Conservation (phyloP, 2,113 vertebrate species). For the Hippocampus barbouri region DNA sequence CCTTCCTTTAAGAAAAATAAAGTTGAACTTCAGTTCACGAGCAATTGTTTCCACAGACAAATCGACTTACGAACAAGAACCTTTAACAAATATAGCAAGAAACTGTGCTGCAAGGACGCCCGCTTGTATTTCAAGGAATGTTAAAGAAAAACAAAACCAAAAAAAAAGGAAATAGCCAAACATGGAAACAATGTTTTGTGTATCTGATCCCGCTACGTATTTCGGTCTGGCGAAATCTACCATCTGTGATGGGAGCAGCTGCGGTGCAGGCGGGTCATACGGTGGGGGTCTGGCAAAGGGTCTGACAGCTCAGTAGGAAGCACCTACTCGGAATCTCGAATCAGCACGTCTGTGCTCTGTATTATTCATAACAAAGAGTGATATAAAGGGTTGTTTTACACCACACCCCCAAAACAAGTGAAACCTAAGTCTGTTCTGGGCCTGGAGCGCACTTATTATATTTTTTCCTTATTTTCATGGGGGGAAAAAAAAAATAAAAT, state of each 20-base stretch:
- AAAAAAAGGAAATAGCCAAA: neutral
- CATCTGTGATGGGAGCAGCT: neutral
- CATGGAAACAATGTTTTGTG: neutral
- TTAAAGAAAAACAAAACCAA: neutral
- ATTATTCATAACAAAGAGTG: neutral
- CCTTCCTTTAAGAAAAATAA: neutral
- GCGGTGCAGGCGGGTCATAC: neutral
- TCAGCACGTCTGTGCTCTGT: neutral
- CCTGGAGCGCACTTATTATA: neutral
- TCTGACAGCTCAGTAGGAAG: neutral
- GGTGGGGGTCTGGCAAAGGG: neutral
- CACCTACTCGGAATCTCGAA: neutral
- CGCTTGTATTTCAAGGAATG: too few species aligned
- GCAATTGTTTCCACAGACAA: too few species aligned
- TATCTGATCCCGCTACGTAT: neutral
- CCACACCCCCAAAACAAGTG: neutral
- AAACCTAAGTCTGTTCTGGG: neutral
- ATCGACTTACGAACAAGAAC: too few species aligned
- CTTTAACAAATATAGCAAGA: too few species aligned
- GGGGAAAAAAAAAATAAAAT: neutral
- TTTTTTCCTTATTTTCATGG: neutral
- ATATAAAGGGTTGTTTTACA: neutral
- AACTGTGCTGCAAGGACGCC: too few species aligned
- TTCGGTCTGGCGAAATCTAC: neutral
- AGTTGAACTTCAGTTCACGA: too few species aligned